Evolutionary conservation across 2,797 vertebrate species (phyloP).

Genomic region (Ammospiza maritima): DNA sequence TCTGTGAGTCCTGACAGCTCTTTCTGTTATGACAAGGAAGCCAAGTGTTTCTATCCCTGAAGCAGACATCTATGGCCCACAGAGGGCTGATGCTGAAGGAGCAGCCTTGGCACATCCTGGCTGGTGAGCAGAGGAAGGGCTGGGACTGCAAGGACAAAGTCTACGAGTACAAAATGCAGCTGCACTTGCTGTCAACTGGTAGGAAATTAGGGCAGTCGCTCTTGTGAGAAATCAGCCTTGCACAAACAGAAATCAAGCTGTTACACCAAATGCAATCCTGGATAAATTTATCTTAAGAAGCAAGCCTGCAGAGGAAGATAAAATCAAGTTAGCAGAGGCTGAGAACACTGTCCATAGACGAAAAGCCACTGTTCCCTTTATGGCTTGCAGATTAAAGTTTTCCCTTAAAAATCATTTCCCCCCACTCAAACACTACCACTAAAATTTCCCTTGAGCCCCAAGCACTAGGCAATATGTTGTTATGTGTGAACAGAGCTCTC

Average conservation of each 20-base stretch:
- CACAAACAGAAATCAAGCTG: conserved; percentile 32
- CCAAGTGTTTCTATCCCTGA: accelerated
- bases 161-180: background rate
- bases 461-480: background rate
- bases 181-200: background rate
- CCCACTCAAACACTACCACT: background rate
- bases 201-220: conserved; percentile 1
- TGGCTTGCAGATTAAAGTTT: conserved; percentile 47
- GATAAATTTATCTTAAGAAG: conserved; percentile 42
- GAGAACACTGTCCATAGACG: conserved; percentile 21
- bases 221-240: conserved; percentile 9
- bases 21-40: background rate
- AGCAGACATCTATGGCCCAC: background rate
- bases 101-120: accelerated
- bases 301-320: conserved; percentile 44
- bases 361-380: conserved; percentile 25
- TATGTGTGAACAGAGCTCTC: conserved; percentile 2
- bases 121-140: background rate
- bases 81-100: background rate
- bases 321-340: background rate
- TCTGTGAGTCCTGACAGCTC: background rate
- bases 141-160: background rate
- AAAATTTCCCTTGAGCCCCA: conserved; percentile 31
- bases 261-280: background rate
- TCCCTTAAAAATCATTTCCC: background rate